phyloP scores from a whole-genome alignment of 2,888 invertebrate species.

The Pandemis corylana region DNA sequence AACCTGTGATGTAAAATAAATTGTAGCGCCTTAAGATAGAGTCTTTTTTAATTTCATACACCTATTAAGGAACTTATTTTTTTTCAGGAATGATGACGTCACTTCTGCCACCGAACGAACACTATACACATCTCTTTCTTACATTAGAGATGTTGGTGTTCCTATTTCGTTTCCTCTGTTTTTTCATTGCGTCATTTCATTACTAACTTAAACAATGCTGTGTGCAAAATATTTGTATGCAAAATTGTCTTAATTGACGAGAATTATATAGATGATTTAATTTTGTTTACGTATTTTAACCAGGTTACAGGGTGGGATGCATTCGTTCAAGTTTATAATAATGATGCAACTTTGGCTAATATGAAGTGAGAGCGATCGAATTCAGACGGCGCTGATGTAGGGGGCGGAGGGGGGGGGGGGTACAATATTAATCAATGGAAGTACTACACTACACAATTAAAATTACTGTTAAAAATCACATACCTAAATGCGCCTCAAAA shows the following conservation, averaged over 20 bases:
- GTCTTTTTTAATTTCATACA: background rate
- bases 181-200: constrained; percentile 11
- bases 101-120: constrained; percentile 4
- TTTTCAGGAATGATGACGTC: constrained; percentile 12
- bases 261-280: background rate
- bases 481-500: no score
- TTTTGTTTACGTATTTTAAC: background rate
- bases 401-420: background rate
- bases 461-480: no score
- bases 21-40: background rate
- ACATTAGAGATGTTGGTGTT: background rate
- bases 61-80: background rate
- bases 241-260: background rate
- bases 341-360: constrained; percentile 39
- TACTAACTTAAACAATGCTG: constrained; percentile 2
- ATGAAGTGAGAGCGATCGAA: constrained; percentile 31
- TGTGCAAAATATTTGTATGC: background rate
- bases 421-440: no score
- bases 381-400: background rate
- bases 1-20: background rate
- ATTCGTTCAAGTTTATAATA: constrained; percentile 36
- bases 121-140: constrained; percentile 13
- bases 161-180: background rate
- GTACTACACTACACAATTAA: no score
- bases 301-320: background rate